Conservation (phyloP, 2,113 vertebrate genomes). For the Xenopus tropicalis region UCB_Xtro_10.0 CM004446.2:54980001-54980500, state of each 20-base stretch:
- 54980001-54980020: conserved; percentile 43
- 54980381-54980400: no score
- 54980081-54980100: conserved; percentile 51
- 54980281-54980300: conserved; percentile 59
- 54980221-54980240: conserved; percentile 78
- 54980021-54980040: conserved; percentile 58
- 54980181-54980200: conserved; percentile 73
- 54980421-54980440: not conserved
- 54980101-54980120: conserved; percentile 66
- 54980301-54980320: conserved; percentile 52
- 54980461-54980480: no score
- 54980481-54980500: no score
- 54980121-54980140: conserved; percentile 71
- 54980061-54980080: conserved; percentile 60
- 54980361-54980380: conserved; percentile 49
- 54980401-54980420: not conserved
- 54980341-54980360: conserved; percentile 63
- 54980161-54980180: conserved; percentile 68
- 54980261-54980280: conserved; percentile 60
- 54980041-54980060: conserved; percentile 47
- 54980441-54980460: no score
- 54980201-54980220: conserved; percentile 69
- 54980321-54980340: conserved; percentile 46
- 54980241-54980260: conserved; percentile 65
- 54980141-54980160: conserved; percentile 79